Percentiles rank a stretch among this genome's conserved stretches.
These are phyloP conservation scores for Scaptomyza flava DNA, from an alignment of 2,888 invertebrate species.

Conservation along the genomic window DNA sequence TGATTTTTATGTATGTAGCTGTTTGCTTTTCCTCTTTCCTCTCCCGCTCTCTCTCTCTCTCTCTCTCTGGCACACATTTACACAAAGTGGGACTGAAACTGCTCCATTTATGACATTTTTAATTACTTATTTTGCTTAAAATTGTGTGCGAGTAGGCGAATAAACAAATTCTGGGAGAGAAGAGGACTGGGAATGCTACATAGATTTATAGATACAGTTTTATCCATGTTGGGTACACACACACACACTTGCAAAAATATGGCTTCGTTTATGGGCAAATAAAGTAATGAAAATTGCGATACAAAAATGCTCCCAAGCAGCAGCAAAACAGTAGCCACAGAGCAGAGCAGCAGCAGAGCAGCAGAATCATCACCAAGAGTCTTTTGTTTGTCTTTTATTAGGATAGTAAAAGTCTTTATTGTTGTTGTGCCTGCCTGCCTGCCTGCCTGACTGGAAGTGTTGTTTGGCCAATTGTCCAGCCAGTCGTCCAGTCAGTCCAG, in stretches of 20 bases:
- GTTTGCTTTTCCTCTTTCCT: neutral
- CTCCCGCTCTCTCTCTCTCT: neutral
- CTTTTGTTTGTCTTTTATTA: conserved; percentile 83
- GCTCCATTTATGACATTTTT: conserved; percentile 71
- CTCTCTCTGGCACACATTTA: neutral
- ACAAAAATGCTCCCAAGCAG: conserved; percentile 67
- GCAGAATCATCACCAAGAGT: conserved; percentile 54
- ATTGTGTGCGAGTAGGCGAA: conserved; percentile 60
- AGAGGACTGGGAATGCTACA: conserved; percentile 7
- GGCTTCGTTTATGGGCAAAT: conserved; percentile 83
- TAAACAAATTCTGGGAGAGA: conserved; percentile 53
- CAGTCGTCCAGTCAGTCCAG: conserved; percentile 11
- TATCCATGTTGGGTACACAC: conserved; percentile 20
- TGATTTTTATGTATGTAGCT: conserved; percentile 61
- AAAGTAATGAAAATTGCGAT: conserved; percentile 84
- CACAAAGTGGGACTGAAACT: conserved; percentile 12
- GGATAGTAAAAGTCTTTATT: conserved; percentile 82
- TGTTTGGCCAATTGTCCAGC: conserved; percentile 26
- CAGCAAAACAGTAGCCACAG: conserved; percentile 13
- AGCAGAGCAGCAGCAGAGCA: conserved; percentile 24
- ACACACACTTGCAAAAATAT: conserved; percentile 72
- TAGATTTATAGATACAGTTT: conserved; percentile 50
- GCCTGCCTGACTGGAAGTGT: conserved; percentile 27
- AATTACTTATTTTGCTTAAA: conserved; percentile 75
- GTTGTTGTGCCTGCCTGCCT: conserved; percentile 47